phyloP scores from a whole-genome alignment of 2,888 invertebrate species.

The Agrotis exclamationis region DNA sequence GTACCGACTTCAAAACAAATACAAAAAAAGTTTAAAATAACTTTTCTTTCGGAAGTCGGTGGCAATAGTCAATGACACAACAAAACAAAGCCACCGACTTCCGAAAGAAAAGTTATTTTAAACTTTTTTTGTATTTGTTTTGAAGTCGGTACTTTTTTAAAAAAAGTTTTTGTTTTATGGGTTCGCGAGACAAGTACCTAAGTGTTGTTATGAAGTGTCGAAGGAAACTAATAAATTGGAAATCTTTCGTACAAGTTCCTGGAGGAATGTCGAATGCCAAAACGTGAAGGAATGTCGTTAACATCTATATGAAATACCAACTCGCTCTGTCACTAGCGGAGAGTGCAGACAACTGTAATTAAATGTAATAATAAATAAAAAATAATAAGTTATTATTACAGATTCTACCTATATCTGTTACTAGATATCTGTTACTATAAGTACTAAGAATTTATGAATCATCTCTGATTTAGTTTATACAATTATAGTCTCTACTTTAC shows the following conservation, averaged over 20 bases:
- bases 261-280: constrained; percentile 42
- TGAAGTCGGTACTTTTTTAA: no score
- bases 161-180: no score
- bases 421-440: background rate
- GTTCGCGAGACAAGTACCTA: constrained; percentile 29
- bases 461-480: no score
- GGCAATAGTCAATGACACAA: no score
- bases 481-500: no score
- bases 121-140: no score
- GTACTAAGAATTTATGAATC: no score
- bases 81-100: no score
- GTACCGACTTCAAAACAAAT: no score
- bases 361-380: background rate
- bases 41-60: no score
- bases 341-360: constrained; percentile 32
- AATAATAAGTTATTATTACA: constrained; percentile 14
- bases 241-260: constrained; percentile 49
- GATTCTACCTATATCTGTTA: background rate
- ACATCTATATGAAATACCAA: constrained; percentile 50
- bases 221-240: constrained; percentile 51
- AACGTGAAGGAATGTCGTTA: constrained; percentile 48
- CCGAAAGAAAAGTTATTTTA: no score
- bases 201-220: constrained; percentile 32
- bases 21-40: no score
- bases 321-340: constrained; percentile 11